These are phyloP conservation scores for Bellardia pandia DNA, from an alignment of 2,888 invertebrate genomes.

Conservation along the genomic window DNA sequence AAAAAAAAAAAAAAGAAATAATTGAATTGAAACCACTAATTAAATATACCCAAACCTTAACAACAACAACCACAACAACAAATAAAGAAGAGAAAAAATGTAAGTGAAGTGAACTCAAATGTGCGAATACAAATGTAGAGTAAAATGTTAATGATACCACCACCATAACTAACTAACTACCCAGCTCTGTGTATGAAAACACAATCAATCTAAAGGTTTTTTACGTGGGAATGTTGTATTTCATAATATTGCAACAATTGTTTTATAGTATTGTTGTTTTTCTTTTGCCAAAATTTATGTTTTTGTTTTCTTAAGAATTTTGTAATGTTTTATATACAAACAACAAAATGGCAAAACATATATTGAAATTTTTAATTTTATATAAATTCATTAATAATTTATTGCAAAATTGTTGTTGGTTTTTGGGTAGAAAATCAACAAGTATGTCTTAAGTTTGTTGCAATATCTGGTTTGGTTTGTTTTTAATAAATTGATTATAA, in stretches of 20 bases:
- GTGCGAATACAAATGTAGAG: constrained; percentile 63
- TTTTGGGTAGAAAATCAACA: background rate
- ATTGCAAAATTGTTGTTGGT: constrained; percentile 13
- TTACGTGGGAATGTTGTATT: constrained; percentile 68
- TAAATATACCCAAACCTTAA: constrained; percentile 58
- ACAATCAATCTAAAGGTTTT: constrained; percentile 44
- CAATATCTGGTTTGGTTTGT: background rate
- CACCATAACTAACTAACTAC: background rate
- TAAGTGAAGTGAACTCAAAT: constrained; percentile 48
- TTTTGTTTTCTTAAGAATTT: constrained; percentile 58
- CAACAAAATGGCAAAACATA: background rate
- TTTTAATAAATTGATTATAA: background rate
- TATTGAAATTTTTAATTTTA: background rate
- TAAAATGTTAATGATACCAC: constrained; percentile 61
- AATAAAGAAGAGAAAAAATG: background rate
- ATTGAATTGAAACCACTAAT: constrained; percentile 69
- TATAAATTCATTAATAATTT: constrained; percentile 18
- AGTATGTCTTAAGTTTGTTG: background rate
- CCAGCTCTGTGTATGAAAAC: constrained; percentile 10
- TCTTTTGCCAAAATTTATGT: constrained; percentile 10
- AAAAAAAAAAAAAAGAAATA: constrained; percentile 18
- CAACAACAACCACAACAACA: constrained; percentile 36
- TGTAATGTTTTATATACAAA: constrained; percentile 38
- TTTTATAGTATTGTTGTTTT: constrained; percentile 41
- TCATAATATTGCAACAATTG: constrained; percentile 65